Conservation (phyloP, 2,113 vertebrate genomes). For the Vidua chalybeata region DNA sequence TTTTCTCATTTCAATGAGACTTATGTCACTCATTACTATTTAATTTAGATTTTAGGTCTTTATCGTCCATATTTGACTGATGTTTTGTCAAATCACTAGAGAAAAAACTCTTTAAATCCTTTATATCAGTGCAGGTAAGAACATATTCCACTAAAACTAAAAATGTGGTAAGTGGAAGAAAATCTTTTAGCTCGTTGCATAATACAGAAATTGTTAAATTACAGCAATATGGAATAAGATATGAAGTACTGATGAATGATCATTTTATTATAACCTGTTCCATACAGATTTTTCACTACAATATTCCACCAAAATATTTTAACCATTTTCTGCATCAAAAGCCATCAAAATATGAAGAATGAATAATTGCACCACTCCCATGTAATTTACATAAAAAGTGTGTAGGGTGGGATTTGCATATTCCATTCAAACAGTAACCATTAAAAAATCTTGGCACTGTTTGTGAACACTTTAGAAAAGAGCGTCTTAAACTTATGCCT, state of each 20-base stretch:
- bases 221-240: background rate
- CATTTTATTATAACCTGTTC: constrained; percentile 23
- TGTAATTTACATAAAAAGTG: background rate
- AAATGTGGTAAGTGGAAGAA: background rate
- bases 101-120: background rate
- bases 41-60: background rate
- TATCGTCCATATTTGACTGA: background rate
- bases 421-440: background rate
- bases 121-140: background rate
- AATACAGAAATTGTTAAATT: background rate
- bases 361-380: background rate
- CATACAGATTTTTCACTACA: background rate
- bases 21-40: background rate
- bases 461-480: background rate
- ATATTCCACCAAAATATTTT: background rate
- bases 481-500: background rate
- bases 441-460: background rate
- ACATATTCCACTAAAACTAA: background rate
- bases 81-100: background rate
- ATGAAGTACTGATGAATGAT: constrained; percentile 13
- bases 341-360: background rate
- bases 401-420: background rate
- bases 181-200: background rate
- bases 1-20: background rate
- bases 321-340: background rate